Conservation (phyloP, 2,113 vertebrate species). For the Petrocephalus microphthalmus region DNA sequence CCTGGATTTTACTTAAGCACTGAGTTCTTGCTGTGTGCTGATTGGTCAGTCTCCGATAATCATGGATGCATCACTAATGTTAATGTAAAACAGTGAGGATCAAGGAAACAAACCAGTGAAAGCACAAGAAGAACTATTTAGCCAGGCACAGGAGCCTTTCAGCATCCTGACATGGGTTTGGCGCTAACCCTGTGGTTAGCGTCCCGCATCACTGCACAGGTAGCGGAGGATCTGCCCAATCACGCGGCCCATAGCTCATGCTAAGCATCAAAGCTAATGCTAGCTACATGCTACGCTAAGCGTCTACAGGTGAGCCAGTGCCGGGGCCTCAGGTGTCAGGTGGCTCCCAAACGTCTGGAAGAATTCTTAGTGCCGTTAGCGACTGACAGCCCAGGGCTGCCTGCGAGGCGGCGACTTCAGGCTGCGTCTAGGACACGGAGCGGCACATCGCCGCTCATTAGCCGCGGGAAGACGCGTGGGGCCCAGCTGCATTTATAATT, state of each 20-base stretch:
- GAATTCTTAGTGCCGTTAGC: background rate
- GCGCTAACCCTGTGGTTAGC: background rate
- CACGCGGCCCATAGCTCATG: background rate
- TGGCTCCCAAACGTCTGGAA: background rate
- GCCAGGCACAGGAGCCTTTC: background rate
- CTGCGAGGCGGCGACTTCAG: background rate
- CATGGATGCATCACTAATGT: background rate
- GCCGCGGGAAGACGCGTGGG: constrained; percentile 51
- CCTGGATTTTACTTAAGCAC: background rate
- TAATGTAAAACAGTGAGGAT: background rate
- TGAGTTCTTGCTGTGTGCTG: background rate
- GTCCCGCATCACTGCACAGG: background rate
- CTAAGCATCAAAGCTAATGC: background rate
- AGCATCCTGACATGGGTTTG: background rate
- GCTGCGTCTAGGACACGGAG: constrained; percentile 34
- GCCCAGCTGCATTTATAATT: constrained; percentile 56
- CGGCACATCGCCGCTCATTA: constrained; percentile 39
- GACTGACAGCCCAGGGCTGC: background rate
- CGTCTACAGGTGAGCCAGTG: background rate
- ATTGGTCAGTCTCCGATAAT: background rate
- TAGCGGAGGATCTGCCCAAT: background rate
- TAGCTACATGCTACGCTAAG: background rate
- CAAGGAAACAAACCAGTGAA: background rate
- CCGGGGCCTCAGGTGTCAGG: background rate
- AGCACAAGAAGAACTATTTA: background rate